Conservation (phyloP, 2,113 vertebrate genomes). For the Oncorhynchus clarkii region DNA sequence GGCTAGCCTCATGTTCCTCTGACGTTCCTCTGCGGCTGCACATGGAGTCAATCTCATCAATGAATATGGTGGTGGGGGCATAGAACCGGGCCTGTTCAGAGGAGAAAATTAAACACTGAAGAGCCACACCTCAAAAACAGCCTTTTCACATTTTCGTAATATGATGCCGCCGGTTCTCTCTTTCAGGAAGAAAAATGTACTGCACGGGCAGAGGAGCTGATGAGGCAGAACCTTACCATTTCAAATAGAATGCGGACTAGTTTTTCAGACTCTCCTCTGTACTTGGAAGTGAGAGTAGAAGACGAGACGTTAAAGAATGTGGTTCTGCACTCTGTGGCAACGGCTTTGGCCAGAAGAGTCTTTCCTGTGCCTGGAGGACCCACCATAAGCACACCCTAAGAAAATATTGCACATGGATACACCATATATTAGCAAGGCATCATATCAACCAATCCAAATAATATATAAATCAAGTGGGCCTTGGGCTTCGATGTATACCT, state of each 20-base stretch:
- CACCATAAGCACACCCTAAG: constrained; percentile 94
- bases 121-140: background rate
- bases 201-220: background rate
- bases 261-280: constrained; percentile 97
- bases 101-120: constrained; percentile 6
- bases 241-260: constrained; percentile 96
- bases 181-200: background rate
- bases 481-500: constrained; percentile 69
- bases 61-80: constrained; percentile 96
- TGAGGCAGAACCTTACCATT: constrained; percentile 79
- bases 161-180: background rate
- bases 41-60: constrained; percentile 98
- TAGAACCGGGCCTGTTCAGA: constrained; percentile 89
- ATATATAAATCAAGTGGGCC: background rate
- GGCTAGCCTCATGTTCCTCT: constrained; percentile 95
- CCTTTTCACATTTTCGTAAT: too few relatives aligned
- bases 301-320: constrained; percentile 98
- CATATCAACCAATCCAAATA: background rate
- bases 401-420: background rate
- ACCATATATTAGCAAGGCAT: background rate
- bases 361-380: constrained; percentile 97
- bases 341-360: constrained; percentile 95
- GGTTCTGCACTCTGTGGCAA: constrained; percentile 96
- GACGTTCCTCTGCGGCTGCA: constrained; percentile 96
- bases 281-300: constrained; percentile 96